These are phyloP conservation scores for Dendrophyllia cribrosa DNA, from an alignment of 64 coral and sea anemone genomes.

Conservation along the genomic window DNA sequence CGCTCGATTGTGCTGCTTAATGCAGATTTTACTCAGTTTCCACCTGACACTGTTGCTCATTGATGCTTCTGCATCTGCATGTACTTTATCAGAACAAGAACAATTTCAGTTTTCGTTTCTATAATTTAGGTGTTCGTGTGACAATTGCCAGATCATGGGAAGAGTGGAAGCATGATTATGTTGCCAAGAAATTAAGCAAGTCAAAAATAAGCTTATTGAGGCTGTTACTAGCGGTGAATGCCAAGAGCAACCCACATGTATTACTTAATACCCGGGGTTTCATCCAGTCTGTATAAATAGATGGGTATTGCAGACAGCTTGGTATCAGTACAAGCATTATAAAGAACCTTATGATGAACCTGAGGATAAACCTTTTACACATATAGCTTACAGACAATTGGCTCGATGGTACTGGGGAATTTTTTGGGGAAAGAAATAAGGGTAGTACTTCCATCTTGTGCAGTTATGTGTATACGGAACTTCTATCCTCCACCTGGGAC, in stretches of 20 bases:
- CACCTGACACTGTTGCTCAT: too few relatives aligned
- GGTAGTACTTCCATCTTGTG: slow-evolving; percentile 43
- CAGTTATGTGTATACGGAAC: slow-evolving; percentile 55
- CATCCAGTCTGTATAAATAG: too few relatives aligned
- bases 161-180: slow-evolving; percentile 28
- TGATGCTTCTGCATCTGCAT: too few relatives aligned
- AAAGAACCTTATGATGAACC: slow-evolving; percentile 44
- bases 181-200: slow-evolving; percentile 15
- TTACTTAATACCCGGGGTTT: too few relatives aligned
- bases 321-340: slow-evolving; percentile 57
- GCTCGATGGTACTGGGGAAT: slow-evolving; percentile 39
- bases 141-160: slow-evolving; percentile 35
- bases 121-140: slow-evolving; percentile 34
- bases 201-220: too few relatives aligned
- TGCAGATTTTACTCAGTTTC: too few relatives aligned
- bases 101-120: too few relatives aligned
- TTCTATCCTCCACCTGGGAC: neutral
- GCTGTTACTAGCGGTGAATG: too few relatives aligned
- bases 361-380: slow-evolving; percentile 39
- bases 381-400: slow-evolving; percentile 38
- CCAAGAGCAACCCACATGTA: too few relatives aligned
- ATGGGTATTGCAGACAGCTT: too few relatives aligned
- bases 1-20: too few relatives aligned
- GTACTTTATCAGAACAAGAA: too few relatives aligned
- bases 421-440: slow-evolving; percentile 50